phyloP scores from a whole-genome alignment of 2,888 invertebrate species.

The Troides oblongomaculatus region DNA sequence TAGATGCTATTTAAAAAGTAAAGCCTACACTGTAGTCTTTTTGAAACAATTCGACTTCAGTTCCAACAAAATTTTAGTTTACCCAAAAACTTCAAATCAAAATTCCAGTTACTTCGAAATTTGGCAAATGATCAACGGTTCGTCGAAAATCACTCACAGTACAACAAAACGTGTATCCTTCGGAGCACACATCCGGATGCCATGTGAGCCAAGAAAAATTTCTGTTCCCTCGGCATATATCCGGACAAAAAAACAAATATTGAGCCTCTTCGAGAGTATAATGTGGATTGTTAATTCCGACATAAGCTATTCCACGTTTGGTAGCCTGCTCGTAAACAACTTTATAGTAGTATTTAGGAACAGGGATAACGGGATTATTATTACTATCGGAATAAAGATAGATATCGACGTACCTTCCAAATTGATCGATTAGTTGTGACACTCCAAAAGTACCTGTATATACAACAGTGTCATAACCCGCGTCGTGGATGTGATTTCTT shows the following conservation, averaged over 20 bases:
- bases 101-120: conserved; percentile 66
- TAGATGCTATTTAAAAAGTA: neutral
- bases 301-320: conserved; percentile 76
- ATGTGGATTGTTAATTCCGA: conserved; percentile 84
- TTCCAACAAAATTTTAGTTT: neutral
- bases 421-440: conserved; percentile 70
- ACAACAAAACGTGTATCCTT: conserved; percentile 83
- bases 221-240: conserved; percentile 68
- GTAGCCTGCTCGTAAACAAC: conserved; percentile 77
- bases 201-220: conserved; percentile 81
- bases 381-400: conserved; percentile 60
- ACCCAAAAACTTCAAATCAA: conserved; percentile 40
- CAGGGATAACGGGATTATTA: conserved; percentile 66
- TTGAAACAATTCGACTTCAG: neutral
- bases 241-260: conserved; percentile 68
- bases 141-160: conserved; percentile 74
- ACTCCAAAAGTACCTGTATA: conserved; percentile 83
- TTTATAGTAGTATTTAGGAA: conserved; percentile 71
- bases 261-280: conserved; percentile 49
- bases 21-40: neutral
- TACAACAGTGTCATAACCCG: conserved; percentile 60
- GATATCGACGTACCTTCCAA: conserved; percentile 56
- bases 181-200: conserved; percentile 64
- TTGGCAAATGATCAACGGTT: conserved; percentile 74
- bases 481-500: conserved; percentile 56